Percentiles rank a stretch among this genome's conserved stretches.
Conservation (phyloP, 2,888 invertebrate species). For the Tetramorium bicarinatum region DNA sequence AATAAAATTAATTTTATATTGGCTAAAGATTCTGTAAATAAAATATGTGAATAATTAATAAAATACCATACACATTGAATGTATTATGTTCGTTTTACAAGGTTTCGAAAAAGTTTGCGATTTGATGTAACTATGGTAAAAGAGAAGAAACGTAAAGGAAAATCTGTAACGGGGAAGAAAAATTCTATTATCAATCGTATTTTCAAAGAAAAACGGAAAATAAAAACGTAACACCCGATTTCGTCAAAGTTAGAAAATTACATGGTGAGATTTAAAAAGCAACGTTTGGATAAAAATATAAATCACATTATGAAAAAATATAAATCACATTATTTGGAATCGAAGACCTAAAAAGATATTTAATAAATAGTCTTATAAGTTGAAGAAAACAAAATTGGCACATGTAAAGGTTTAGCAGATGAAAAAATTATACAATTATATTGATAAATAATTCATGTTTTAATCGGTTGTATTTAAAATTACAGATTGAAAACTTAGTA, state of each 20-base stretch:
- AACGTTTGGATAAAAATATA: background rate
- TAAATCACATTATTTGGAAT: background rate
- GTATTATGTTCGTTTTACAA: constrained; percentile 2
- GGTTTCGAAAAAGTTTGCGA: constrained; percentile 28
- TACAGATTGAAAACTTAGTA: background rate
- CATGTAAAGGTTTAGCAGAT: background rate
- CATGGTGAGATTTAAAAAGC: background rate
- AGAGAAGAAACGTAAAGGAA: background rate
- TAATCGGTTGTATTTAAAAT: background rate
- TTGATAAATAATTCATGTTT: background rate
- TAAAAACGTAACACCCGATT: background rate
- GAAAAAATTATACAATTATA: constrained; percentile 8
- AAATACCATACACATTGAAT: background rate
- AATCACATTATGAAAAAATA: background rate
- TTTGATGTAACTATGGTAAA: background rate
- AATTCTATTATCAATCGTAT: background rate
- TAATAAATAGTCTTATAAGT: background rate
- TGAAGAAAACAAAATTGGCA: background rate
- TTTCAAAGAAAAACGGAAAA: background rate
- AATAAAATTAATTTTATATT: constrained; percentile 1
- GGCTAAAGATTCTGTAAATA: background rate
- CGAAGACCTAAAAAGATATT: background rate
- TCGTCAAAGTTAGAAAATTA: background rate
- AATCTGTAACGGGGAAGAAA: background rate
- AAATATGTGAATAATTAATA: background rate